Evolutionary conservation across 2,797 vertebrate species (phyloP), one percentile per base, ranked within the genome.

Genomic region (Sylvia borin): DNA sequence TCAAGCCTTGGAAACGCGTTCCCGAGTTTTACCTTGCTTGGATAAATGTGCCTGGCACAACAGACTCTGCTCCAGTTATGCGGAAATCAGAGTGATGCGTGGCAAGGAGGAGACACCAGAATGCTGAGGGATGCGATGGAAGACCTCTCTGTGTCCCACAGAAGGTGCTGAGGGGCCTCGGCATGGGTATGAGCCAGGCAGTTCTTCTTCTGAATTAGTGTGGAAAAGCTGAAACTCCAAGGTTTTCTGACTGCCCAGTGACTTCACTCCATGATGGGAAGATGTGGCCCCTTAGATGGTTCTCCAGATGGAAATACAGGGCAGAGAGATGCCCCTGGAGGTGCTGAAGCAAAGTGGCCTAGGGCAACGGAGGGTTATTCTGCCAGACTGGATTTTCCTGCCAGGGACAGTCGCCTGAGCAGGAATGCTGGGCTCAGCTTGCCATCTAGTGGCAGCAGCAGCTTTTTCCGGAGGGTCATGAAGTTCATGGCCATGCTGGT

Each of bases 391-490:
- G 2, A 7, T 54, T 87, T 77, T 85, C 42, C 34, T 72, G 47
- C 10, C 22, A 18, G 47, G 32, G 15, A 21, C n/a, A 38, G 73
- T 48, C 0, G 0, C 29, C 45, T 48, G 53, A 3, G 1, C 0
- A 0, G 47, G n/a, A 88, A 68, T 53, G 40, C 73, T 72, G 86
- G 50, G 65, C 84, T 95, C 64, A 78, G 92, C 50, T 96, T 96
- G 96, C 96, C 96, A 94, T 88, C 96, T 97, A 97, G 96, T 90
- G 96, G 95, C 67, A 62, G 15, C 34, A 43, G 10, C 11, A 20
- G 58, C 77, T 29, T 62, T 70, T 70, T 34, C 53, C 0, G 0
- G 45, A 55, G 55, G 22, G 12, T 64, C 0, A 0, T 18, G 76
- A 54, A 16, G 20, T 40, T 85, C 40, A 1, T 2, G 7, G 51